phyloP scores from a whole-genome alignment of 2,113 vertebrate genomes.

The Laticauda laticaudata region DNA sequence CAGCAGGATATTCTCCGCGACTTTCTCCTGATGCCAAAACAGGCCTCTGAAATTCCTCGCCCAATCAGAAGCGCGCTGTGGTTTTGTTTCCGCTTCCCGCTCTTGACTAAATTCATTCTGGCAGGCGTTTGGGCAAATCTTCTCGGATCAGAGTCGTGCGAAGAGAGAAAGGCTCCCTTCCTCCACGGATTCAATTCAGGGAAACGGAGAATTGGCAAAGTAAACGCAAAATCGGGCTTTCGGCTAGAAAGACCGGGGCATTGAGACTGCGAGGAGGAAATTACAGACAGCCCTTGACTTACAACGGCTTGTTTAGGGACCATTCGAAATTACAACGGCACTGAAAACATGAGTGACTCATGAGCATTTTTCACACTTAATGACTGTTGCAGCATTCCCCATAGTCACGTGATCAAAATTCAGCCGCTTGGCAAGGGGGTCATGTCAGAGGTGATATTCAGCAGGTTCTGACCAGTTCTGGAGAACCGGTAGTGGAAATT shows the following conservation, averaged over 20 bases:
- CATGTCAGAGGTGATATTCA: too few relatives aligned
- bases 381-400: not conserved
- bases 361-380: not conserved
- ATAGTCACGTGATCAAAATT: not conserved
- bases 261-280: not conserved
- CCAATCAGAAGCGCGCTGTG: too few relatives aligned
- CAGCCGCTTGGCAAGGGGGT: not conserved
- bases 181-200: not conserved
- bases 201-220: not conserved
- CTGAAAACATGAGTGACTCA: not conserved
- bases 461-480: too few relatives aligned
- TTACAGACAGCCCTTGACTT: not conserved
- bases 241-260: not conserved
- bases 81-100: not conserved
- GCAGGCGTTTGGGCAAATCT: not conserved
- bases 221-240: not conserved
- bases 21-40: not conserved
- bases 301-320: not conserved
- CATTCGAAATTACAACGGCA: not conserved
- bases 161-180: not conserved
- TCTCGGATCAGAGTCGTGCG: not conserved
- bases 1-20: not conserved
- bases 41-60: not conserved
- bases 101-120: not conserved
- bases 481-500: too few relatives aligned